Evolutionary conservation across 2,113 vertebrate genomes (phyloP).

Genomic region (Collichthys lucidus): DNA sequence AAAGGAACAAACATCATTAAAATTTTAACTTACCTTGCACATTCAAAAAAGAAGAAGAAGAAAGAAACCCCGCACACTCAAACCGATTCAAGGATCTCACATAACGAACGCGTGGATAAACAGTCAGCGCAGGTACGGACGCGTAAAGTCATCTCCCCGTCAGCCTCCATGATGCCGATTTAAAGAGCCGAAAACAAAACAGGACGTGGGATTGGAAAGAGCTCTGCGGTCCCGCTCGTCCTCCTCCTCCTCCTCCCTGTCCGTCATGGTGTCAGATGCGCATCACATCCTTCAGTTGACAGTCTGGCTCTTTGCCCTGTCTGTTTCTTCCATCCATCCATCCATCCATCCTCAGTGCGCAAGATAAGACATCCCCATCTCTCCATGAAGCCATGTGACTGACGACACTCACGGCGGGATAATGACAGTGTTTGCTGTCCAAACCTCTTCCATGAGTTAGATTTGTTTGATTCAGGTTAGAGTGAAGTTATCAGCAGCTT

Average conservation of each 20-base stretch:
- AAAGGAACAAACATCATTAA: background rate
- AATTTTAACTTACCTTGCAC: slow-evolving; percentile 37
- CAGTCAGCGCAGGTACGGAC: background rate
- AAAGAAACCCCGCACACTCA: background rate
- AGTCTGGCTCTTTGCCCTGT: background rate
- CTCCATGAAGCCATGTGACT: slow-evolving; percentile 54
- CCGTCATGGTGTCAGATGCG: slow-evolving; percentile 22
- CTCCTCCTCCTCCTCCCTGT: slow-evolving; percentile 31
- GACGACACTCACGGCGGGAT: slow-evolving; percentile 57
- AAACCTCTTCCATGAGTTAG: slow-evolving; percentile 24
- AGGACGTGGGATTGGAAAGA: slow-evolving; percentile 50
- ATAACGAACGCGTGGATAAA: background rate
- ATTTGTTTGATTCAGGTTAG: background rate
- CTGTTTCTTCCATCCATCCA: background rate
- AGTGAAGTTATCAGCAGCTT: background rate
- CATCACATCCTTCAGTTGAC: background rate
- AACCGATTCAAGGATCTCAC: background rate
- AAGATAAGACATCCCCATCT: slow-evolving; percentile 18
- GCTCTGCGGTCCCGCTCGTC: slow-evolving; percentile 59
- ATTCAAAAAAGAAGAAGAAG: background rate
- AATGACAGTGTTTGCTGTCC: slow-evolving; percentile 12
- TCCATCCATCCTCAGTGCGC: slow-evolving; percentile 7
- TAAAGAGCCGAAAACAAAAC: background rate
- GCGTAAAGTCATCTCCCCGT: slow-evolving; percentile 1
- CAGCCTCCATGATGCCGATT: slow-evolving; percentile 3